phyloP scores from a whole-genome alignment of 2,888 invertebrate species.

The Drosophila ochracea region DNA sequence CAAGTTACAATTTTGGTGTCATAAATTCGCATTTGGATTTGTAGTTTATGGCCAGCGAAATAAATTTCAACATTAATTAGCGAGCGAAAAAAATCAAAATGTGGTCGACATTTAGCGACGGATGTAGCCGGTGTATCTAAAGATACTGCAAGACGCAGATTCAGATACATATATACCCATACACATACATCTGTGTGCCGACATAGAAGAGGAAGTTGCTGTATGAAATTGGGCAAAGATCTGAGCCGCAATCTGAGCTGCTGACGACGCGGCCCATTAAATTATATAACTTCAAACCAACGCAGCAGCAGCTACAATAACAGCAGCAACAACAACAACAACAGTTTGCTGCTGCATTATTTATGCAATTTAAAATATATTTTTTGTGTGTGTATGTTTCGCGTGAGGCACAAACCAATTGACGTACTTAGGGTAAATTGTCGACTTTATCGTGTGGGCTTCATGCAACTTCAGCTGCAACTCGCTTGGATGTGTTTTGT shows the following conservation, averaged over 20 bases:
- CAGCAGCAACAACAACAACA: constrained; percentile 26
- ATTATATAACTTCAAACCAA: constrained; percentile 67
- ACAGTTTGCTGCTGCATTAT: constrained; percentile 63
- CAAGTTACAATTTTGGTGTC: constrained; percentile 36
- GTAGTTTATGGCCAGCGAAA: constrained; percentile 52
- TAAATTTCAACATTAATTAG: constrained; percentile 76
- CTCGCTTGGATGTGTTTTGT: constrained; percentile 13
- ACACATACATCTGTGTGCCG: constrained; percentile 1
- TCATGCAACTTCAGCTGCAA: constrained; percentile 55
- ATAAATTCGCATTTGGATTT: constrained; percentile 55
- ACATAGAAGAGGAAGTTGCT: constrained; percentile 57
- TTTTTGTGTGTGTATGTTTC: constrained; percentile 40
- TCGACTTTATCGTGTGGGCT: constrained; percentile 63
- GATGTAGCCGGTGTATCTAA: constrained; percentile 42
- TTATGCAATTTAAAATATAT: constrained; percentile 72
- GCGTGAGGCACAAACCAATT: constrained; percentile 61
- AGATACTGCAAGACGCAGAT: constrained; percentile 10
- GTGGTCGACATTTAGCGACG: constrained; percentile 48
- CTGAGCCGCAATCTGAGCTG: constrained; percentile 44
- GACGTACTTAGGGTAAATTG: constrained; percentile 77
- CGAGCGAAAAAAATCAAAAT: constrained; percentile 25
- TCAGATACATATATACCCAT: neutral
- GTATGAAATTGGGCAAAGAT: constrained; percentile 70
- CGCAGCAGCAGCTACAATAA: constrained; percentile 26
- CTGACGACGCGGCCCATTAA: constrained; percentile 58